Conservation (phyloP, 2,888 invertebrate genomes). For the Ophioninae sp. region DNA sequence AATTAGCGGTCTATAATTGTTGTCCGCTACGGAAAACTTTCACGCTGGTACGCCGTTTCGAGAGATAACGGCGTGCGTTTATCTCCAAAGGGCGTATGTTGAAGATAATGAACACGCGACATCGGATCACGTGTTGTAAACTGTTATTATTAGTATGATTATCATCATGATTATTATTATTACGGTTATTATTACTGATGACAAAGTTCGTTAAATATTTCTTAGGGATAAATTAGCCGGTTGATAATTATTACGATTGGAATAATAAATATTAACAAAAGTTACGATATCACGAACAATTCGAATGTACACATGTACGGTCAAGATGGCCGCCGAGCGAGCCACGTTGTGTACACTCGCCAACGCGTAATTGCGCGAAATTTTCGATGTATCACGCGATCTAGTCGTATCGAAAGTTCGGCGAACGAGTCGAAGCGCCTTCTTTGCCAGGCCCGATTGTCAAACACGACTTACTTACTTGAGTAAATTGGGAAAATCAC, state of each 20-base stretch:
- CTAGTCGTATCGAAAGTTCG: neutral
- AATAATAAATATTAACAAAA: slow-evolving; percentile 21
- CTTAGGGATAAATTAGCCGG: neutral
- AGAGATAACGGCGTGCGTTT: neutral
- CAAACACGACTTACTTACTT: slow-evolving; percentile 48
- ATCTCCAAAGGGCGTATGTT: neutral
- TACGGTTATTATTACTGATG: neutral
- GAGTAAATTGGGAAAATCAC: slow-evolving; percentile 48
- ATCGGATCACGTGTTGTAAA: slow-evolving; percentile 29
- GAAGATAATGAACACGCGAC: slow-evolving; percentile 33
- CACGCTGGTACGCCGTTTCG: neutral
- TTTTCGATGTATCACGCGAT: slow-evolving; percentile 12
- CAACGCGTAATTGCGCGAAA: slow-evolving; percentile 51
- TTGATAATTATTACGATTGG: neutral
- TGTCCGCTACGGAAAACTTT: slow-evolving; percentile 21
- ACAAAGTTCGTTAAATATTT: neutral
- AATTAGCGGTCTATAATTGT: slow-evolving; percentile 33
- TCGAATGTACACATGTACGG: slow-evolving; percentile 17
- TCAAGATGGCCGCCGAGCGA: slow-evolving; percentile 55
- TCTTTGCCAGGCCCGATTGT: neutral
- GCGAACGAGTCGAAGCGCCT: neutral
- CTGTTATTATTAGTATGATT: neutral
- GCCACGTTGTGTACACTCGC: slow-evolving; percentile 43
- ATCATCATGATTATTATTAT: neutral
- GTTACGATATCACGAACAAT: slow-evolving; percentile 20